These are phyloP conservation scores for Drosophila meridiana DNA, from an alignment of 2,888 invertebrate species.

Conservation along the genomic window DNA sequence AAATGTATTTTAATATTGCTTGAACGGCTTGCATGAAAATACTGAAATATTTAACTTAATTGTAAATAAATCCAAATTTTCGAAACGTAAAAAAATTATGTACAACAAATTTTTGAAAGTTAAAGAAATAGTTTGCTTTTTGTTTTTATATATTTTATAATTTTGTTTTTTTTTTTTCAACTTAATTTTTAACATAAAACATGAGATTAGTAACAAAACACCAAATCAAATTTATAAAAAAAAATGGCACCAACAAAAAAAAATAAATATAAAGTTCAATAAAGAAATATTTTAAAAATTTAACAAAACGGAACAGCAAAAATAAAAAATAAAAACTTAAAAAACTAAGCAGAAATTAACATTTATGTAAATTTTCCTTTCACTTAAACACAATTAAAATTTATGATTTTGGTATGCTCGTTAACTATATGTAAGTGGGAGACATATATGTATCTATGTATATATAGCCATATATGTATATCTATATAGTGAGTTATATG, in stretches of 20 bases:
- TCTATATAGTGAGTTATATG: conserved; percentile 12
- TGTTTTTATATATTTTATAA: conserved; percentile 7
- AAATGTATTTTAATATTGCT: conserved; percentile 65
- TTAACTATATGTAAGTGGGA: conserved; percentile 31
- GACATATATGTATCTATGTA: conserved; percentile 25
- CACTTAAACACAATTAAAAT: conserved; percentile 54
- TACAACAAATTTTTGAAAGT: conserved; percentile 49
- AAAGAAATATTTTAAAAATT: conserved; percentile 9
- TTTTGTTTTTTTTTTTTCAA: conserved; percentile 4
- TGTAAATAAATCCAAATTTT: conserved; percentile 12
- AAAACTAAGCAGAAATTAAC: conserved; percentile 29
- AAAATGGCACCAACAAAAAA: conserved; percentile 68
- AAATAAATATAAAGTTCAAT: conserved; percentile 20
- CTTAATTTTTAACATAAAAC: conserved; percentile 38
- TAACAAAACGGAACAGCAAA: conserved; percentile 33
- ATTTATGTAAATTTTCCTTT: conserved; percentile 12
- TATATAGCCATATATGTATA: conserved; percentile 19
- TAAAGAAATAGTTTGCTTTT: conserved; percentile 1
- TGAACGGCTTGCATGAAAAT: conserved; percentile 60
- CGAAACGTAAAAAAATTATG: conserved; percentile 55
- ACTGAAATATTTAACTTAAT: conserved; percentile 68
- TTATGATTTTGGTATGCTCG: conserved; percentile 72
- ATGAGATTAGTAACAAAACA: conserved; percentile 26
- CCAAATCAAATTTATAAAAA: conserved; percentile 30
- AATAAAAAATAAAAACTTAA: conserved; percentile 16